These are phyloP conservation scores for Paramormyrops hopkinsi DNA, from an alignment of 2,797 vertebrate genomes.

Conservation along the genomic window DNA sequence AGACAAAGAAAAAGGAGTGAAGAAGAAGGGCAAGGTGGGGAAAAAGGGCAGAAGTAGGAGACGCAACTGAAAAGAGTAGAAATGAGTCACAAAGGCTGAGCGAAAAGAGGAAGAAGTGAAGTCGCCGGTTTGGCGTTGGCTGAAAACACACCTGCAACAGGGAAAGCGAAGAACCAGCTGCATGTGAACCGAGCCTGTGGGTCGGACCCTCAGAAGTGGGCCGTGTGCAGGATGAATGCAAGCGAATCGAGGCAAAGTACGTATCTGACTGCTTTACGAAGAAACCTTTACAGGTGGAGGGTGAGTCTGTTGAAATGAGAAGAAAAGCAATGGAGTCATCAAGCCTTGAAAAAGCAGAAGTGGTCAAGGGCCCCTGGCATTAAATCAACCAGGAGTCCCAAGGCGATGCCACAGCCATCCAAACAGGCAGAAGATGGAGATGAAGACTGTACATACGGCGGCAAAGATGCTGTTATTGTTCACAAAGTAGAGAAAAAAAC, in stretches of 20 bases:
- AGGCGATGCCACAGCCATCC: background rate
- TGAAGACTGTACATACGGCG: constrained; percentile 35
- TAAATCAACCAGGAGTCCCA: background rate
- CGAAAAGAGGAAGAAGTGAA: background rate
- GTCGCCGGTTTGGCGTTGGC: background rate
- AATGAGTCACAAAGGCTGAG: background rate
- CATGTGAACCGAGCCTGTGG: background rate
- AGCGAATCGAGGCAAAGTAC: constrained; percentile 25
- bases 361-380: background rate
- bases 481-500: constrained; percentile 11
- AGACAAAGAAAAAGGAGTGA: background rate
- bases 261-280: constrained; percentile 5
- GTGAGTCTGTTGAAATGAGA: constrained; percentile 12
- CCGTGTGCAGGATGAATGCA: background rate
- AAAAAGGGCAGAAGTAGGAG: background rate
- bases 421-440: constrained; percentile 18
- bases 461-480: constrained; percentile 23
- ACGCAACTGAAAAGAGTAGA: background rate
- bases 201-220: background rate
- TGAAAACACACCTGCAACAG: background rate
- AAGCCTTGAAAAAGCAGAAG: constrained; percentile 10
- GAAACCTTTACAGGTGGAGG: constrained; percentile 28
- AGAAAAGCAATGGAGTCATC: background rate
- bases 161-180: background rate
- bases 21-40: background rate